Percentiles rank a stretch among this genome's conserved stretches.
phyloP scores from a whole-genome alignment of 1,140 invertebrate species.

The Drosophila teissieri region DNA sequence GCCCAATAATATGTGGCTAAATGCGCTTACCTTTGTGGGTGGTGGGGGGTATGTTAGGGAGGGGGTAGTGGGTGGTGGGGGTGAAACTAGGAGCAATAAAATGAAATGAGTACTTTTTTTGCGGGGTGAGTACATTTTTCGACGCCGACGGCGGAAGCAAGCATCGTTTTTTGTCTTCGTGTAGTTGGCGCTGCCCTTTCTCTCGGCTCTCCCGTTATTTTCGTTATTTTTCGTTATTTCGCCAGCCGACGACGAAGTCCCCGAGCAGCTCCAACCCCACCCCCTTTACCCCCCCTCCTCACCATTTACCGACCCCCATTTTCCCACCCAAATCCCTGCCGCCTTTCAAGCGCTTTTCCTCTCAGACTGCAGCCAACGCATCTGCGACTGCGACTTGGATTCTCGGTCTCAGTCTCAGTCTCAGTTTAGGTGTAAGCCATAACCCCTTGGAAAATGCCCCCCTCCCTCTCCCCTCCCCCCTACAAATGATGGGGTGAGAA shows the following conservation, averaged over 20 bases:
- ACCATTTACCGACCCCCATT: background rate
- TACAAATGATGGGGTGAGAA: slow-evolving; percentile 6
- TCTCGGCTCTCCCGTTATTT: slow-evolving; percentile 27
- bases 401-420: slow-evolving; percentile 1
- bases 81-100: too few species aligned
- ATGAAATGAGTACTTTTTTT: background rate
- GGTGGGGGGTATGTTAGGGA: too few species aligned
- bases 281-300: background rate
- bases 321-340: background rate
- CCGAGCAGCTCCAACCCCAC: slow-evolving; percentile 5
- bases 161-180: slow-evolving; percentile 42
- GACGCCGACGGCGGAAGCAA: slow-evolving; percentile 2
- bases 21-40: background rate
- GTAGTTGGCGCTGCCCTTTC: slow-evolving; percentile 47
- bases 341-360: slow-evolving; percentile 26
- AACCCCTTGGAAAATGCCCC: slow-evolving; percentile 6
- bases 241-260: slow-evolving; percentile 37
- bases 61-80: too few species aligned
- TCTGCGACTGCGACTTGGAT: slow-evolving; percentile 37
- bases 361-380: slow-evolving; percentile 45
- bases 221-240: slow-evolving; percentile 7
- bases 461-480: background rate
- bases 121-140: background rate
- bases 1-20: background rate
- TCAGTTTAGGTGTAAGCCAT: slow-evolving; percentile 30